These are phyloP conservation scores for Thumatha senex DNA, from an alignment of 2,888 invertebrate genomes.

Conservation along the genomic window DNA sequence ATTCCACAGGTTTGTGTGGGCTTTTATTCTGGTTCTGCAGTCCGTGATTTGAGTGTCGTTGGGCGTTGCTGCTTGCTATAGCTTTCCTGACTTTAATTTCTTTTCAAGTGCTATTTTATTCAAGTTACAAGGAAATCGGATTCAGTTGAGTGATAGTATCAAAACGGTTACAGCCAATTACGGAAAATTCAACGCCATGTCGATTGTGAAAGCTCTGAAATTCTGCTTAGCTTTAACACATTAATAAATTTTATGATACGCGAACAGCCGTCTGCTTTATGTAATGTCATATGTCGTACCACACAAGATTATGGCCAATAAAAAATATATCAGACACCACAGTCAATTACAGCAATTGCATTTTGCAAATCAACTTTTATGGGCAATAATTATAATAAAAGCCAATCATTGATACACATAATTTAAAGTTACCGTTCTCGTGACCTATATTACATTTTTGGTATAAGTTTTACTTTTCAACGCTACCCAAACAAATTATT, in stretches of 20 bases:
- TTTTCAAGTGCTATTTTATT: conserved; percentile 39
- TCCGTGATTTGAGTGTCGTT: conserved; percentile 19
- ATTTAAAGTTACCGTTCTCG: conserved; percentile 30
- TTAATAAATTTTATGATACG: conserved; percentile 56
- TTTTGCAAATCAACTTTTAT: conserved; percentile 43
- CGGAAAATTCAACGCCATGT: conserved; percentile 38
- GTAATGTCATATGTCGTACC: conserved; percentile 22
- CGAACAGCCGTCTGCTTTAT: conserved; percentile 36
- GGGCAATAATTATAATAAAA: conserved; percentile 44
- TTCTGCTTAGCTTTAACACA: conserved; percentile 62
- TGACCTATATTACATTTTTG: conserved; percentile 21
- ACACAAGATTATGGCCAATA: conserved; percentile 48
- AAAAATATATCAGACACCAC: conserved; percentile 49
- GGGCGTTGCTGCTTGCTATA: conserved; percentile 31
- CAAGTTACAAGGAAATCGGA: conserved; percentile 36
- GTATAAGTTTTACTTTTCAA: conserved; percentile 5
- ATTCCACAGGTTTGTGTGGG: conserved; percentile 40
- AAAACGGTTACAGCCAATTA: conserved; percentile 53
- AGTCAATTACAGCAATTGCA: conserved; percentile 48
- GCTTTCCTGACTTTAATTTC: conserved; percentile 19
- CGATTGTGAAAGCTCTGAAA: conserved; percentile 40
- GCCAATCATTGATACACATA: conserved; percentile 29
- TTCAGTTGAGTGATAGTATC: conserved; percentile 42
- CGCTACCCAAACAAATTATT: too few relatives aligned
- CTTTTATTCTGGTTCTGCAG: conserved; percentile 45